These are phyloP conservation scores for Sapajus apella DNA, from an alignment of 2,113 vertebrate genomes.

Conservation along the genomic window DNA sequence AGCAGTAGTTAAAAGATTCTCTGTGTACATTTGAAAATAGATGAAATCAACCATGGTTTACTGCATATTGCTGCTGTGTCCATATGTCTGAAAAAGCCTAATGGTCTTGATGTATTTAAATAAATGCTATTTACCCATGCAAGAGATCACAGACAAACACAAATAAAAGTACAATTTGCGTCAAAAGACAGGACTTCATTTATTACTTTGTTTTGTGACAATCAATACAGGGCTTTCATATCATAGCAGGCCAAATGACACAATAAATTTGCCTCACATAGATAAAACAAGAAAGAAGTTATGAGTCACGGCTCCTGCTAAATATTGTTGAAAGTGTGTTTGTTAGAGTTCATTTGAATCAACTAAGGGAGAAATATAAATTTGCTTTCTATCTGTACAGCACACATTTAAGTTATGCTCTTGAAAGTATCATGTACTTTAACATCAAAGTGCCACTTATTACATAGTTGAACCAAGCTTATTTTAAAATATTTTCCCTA, in stretches of 20 bases:
- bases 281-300: not conserved
- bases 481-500: not conserved
- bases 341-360: constrained; percentile 17
- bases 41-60: not conserved
- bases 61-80: not conserved
- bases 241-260: not conserved
- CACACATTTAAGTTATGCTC: not conserved
- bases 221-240: not conserved
- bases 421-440: not conserved
- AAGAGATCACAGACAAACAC: not conserved
- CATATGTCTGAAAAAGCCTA: not conserved
- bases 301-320: not conserved
- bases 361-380: constrained; percentile 1
- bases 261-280: not conserved
- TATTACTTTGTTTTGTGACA: not conserved
- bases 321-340: not conserved
- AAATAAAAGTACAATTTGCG: not conserved
- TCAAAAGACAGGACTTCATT: not conserved
- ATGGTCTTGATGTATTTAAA: not conserved
- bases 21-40: not conserved
- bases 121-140: not conserved
- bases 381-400: not conserved
- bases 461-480: not conserved
- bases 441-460: not conserved
- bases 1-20: not conserved